Percentiles rank a stretch among this genome's conserved stretches.
phyloP scores from a whole-genome alignment of 2,797 vertebrate genomes.

The Premnoplex brunnescens region DNA sequence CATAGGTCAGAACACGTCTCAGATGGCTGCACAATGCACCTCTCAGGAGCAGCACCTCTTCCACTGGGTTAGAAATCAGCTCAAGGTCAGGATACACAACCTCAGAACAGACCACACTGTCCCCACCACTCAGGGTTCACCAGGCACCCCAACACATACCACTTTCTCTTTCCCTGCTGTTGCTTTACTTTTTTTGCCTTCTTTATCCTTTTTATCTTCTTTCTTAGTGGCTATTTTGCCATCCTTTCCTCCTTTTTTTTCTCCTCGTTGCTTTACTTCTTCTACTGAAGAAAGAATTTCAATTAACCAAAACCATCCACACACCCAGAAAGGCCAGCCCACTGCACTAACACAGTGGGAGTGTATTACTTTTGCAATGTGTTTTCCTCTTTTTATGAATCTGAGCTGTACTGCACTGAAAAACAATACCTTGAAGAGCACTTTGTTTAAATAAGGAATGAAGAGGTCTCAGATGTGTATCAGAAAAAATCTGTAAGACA shows the following conservation, averaged over 20 bases:
- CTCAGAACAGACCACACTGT: not conserved
- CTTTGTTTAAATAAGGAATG: not conserved
- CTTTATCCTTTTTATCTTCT: constrained; percentile 77
- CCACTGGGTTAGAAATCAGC: not conserved
- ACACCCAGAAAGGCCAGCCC: not conserved
- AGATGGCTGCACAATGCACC: not conserved
- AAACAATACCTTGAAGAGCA: not conserved
- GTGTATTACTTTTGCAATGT: not conserved
- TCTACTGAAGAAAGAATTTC: constrained; percentile 1
- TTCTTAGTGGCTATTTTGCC: constrained; percentile 46
- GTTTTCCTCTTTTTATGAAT: not conserved
- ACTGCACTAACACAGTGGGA: not conserved
- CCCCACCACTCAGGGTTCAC: not conserved
- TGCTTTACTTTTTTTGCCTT: constrained; percentile 71
- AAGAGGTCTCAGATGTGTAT: not conserved
- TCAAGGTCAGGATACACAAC: not conserved
- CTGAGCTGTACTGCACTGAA: not conserved
- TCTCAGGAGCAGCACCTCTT: not conserved
- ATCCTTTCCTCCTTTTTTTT: constrained; percentile 54
- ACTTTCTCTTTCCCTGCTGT: constrained; percentile 74
- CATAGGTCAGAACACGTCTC: not conserved
- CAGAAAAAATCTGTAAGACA: not conserved
- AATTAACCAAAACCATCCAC: not conserved
- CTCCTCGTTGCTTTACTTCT: constrained; percentile 29
- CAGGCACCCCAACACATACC: constrained; percentile 57